Evolutionary conservation across 2,888 invertebrate genomes (phyloP), one percentile per base, ranked within the genome.

Genomic region (Onthophagus sagittarius): DNA sequence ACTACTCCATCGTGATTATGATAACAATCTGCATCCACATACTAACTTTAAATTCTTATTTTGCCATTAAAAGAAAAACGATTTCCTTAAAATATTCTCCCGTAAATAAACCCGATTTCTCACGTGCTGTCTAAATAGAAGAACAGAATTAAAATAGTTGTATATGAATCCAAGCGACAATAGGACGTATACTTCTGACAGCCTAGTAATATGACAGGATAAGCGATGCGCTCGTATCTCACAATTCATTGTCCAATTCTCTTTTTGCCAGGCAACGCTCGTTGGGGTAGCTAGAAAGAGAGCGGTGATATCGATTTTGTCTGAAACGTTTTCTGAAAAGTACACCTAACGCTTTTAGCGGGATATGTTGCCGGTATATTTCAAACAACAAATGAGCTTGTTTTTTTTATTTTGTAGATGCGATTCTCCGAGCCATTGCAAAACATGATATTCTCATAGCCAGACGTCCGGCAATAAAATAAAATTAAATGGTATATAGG

Each of bases 281-380:
- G 39, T 53, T 11, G 39, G 39, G 39, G 39, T 23, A 23, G 23
- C 23, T 23, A 23, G 23, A 53, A 53, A 53, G 39, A 53, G 39
- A 53, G 39, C 39, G 39, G 4, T 53, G 39, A 11, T 53, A 53
- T 53, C 39, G 39, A 53, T 53, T 53, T 53, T 53, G 39, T 53
- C 39, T 9, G 39, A 11, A 53, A 67, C 67, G 32, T 67, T 67
- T 67, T 67, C 15, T 67, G 67, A 67, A 67, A 67, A 67, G 67
- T 67, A 67, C 39, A 53, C 67, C 67, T 67, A 67, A 67, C 32
- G 67, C 67, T 67, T 67, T 67, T 67, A 67, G 67, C 32, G 67
- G 32, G 32, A 23, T 5, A 67, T 31, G 31, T 31, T 67, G 32
- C 32, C 23, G 32, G 31, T 23, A 67, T 67, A 67, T 67, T 67